Base-by-base conservation (phyloP, 2,113 vertebrate genomes). In the Theristicus caerulescens region DNA sequence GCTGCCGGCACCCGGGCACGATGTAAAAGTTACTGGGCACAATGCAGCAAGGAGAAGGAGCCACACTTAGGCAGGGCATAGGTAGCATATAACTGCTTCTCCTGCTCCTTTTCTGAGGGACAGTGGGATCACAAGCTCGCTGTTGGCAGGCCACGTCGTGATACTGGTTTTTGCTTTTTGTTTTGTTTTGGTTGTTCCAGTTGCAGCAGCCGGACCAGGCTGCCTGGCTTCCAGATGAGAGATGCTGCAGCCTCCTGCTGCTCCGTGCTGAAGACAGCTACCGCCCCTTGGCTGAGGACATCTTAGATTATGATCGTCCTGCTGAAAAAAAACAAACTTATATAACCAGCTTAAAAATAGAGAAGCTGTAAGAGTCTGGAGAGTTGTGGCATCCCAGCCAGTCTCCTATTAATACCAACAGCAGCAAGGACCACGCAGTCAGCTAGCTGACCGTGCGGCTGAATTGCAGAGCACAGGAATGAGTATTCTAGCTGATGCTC, bases 121-220 rank as follows among this genome's bases (percentile, higher is more conserved):
- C 21, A 51, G 15, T 5, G 14, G 22, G 18, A 70, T 17, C 44
- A 16, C 22, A 40, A 71, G n/a, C 29, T 40, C 3, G 4, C 44
- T 13, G 17, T 6, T 1, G 3, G n/a, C 38, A 57, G 51, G 21
- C 16, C 38, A 31, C 6, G 3, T 31, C 2, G 3, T 32, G 65
- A 32, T 44, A 46, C 29, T 36, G 38, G 15, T 16, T 69, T 66
- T 55, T 31, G 15, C 12, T 32, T 42, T 36, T 36, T 14, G 7
- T 24, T 26, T 58, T 59, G 27, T 16, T 66, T 49, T n/a, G 19
- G 7, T 18, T n/a, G n/a, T 20, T 40, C 9, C 36, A 7, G 46
- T 16, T 27, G n/a, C 49, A 66, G 32, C 64, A 57, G 32, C 40
- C 17, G 3, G 10, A 69, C 54, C 54, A 49, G 44, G 44, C 66